Evolutionary conservation across 1,140 invertebrate species (phyloP).

Genomic region (Cydia amplana): DNA sequence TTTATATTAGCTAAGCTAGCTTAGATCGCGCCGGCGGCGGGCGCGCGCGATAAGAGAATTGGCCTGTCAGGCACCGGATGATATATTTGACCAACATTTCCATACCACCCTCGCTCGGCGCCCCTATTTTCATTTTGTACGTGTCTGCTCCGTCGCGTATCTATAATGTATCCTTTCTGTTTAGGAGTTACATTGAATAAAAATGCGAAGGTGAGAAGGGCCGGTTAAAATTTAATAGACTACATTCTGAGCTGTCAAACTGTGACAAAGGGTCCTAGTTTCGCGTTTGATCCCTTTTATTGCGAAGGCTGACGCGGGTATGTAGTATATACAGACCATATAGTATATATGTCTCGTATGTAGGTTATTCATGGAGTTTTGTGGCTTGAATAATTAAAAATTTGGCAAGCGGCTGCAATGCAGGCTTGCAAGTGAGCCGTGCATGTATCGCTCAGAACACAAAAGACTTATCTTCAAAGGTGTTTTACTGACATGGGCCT

Average conservation of each 20-base stretch:
- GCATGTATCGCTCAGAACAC: slow-evolving; percentile 37
- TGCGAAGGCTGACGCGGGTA: slow-evolving; percentile 33
- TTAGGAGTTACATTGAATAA: slow-evolving; percentile 68
- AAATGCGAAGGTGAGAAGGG: slow-evolving; percentile 61
- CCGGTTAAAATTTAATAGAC: slow-evolving; percentile 64
- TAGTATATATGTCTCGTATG: slow-evolving; percentile 17
- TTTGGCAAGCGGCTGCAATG: slow-evolving; percentile 48
- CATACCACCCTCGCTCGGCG: slow-evolving; percentile 80
- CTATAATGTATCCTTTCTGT: slow-evolving; percentile 73
- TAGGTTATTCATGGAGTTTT: slow-evolving; percentile 41
- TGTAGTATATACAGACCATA: neutral
- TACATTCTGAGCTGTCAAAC: slow-evolving; percentile 60
- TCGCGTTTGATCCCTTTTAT: slow-evolving; percentile 42
- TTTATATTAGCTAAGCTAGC: slow-evolving; percentile 79
- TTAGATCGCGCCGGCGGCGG: slow-evolving; percentile 72
- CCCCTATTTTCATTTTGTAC: slow-evolving; percentile 78
- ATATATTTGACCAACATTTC: slow-evolving; percentile 93
- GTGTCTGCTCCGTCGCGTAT: slow-evolving; percentile 71
- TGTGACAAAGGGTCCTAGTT: slow-evolving; percentile 53
- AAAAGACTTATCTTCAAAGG: slow-evolving; percentile 37
- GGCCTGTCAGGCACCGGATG: slow-evolving; percentile 90
- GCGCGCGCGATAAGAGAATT: slow-evolving; percentile 89
- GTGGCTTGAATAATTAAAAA: slow-evolving; percentile 61
- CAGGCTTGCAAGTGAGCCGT: slow-evolving; percentile 33
- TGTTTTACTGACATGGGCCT: slow-evolving; percentile 46